Base-by-base conservation (phyloP, 92 coral and sea anemone species). In the Ricordea florida region DNA sequence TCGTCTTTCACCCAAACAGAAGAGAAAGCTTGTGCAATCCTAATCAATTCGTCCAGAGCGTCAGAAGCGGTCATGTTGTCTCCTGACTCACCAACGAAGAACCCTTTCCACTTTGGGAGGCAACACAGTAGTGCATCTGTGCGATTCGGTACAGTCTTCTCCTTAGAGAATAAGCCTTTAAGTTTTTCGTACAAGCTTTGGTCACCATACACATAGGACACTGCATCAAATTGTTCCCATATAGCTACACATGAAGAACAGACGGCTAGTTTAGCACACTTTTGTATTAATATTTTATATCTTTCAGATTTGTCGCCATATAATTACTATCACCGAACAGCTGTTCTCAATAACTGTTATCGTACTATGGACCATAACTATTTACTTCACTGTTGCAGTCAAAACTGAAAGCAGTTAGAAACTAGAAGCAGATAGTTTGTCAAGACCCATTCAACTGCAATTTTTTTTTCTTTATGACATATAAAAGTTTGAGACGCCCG, bases 51-150 rank as follows among this genome's bases (percentile, higher is more conserved):
- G 2, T 50, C 70, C 2, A 85, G 24, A 2, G 90, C 90, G n/a
- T 63, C 74, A 16, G 66, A 16, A 1, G 81, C 85, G 4, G 76
- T 41, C 85, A 85, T 58, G 11, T 20, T 10, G 6, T 85, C 85
- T 11, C 0, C 7, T 10, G 60, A 3, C 30, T 20, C 56, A 1
- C 18, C 27, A 3, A 60, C 64, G 33, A 49, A 49, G 57, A 85
- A 85, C 1, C 90, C 90, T 13, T 51, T 43, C 90, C 90, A 85
- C 35, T 71, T 85, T 24, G 85, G 90, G 33, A 85, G 63, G 23
- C 25, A 78, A 5, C 33, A 9, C 5, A 4, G 16, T 8, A 60
- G 31, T 41, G 81, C 82, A 18, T 6, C 0, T 81, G 49, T 57
- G 28, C 78, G 69, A 52, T 74, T 42, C 28, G 47, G 30, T 2